phyloP scores from a whole-genome alignment of 92 coral and sea anemone genomes.

The Blastomussa wellsi region DNA sequence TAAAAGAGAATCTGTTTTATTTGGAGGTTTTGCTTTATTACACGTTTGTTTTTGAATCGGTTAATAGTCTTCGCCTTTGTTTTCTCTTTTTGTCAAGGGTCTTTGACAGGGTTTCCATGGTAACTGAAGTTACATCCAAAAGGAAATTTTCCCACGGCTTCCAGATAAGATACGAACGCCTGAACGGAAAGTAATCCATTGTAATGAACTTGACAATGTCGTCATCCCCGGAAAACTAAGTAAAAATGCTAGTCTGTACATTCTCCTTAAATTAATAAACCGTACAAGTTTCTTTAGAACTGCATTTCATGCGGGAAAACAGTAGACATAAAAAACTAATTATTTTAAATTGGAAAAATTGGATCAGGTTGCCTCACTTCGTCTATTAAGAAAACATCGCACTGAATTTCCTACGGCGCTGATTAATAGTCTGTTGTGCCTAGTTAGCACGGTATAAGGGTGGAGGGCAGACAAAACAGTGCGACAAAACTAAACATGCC shows the following conservation, averaged over 20 bases:
- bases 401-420: neutral
- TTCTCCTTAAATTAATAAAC: neutral
- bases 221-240: neutral
- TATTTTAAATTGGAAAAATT: neutral
- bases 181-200: constrained; percentile 19
- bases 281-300: neutral
- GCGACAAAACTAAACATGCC: constrained; percentile 1
- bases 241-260: neutral
- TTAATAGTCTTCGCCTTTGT: constrained; percentile 6
- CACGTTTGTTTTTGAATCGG: neutral
- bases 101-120: constrained; percentile 30
- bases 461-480: neutral
- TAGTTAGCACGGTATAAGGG: neutral
- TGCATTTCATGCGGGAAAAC: neutral
- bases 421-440: neutral
- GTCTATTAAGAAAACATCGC: neutral
- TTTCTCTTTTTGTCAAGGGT: constrained; percentile 18
- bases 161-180: constrained; percentile 17
- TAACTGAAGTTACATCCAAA: constrained; percentile 10
- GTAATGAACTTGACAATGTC: neutral
- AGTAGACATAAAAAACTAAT: neutral
- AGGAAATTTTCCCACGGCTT: constrained; percentile 48
- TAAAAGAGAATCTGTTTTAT: neutral
- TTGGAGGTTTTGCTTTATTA: neutral
- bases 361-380: neutral